A percentile compares a stretch with the other conserved stretches of the same genome.
phyloP scores from a whole-genome alignment of 2,888 invertebrate species.

The Lasioglossum marginatum region DNA sequence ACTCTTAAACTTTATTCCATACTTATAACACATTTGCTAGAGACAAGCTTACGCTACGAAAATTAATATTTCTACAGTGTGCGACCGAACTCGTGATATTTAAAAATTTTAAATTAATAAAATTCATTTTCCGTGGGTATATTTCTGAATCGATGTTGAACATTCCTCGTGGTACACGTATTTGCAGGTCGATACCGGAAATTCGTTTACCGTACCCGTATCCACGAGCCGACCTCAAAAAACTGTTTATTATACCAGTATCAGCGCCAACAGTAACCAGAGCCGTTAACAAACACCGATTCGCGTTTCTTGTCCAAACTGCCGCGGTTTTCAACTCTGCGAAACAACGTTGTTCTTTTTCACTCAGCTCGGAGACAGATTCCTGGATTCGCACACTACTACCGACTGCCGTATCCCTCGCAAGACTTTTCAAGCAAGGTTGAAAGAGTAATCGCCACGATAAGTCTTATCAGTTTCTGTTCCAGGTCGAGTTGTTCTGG shows the following conservation, averaged over 20 bases:
- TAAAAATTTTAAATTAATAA: fast-evolving
- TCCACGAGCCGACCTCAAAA: background rate
- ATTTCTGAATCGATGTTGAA: background rate
- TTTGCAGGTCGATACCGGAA: background rate
- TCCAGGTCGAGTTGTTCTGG: no score
- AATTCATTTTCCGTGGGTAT: background rate
- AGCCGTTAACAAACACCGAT: background rate
- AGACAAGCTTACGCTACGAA: background rate
- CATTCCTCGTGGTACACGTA: background rate
- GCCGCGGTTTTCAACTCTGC: no score
- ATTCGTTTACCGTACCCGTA: background rate
- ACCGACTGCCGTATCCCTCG: background rate
- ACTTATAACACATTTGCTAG: background rate
- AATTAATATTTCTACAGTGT: background rate
- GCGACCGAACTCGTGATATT: background rate
- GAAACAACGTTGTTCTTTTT: background rate
- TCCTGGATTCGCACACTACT: background rate
- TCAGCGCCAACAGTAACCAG: background rate
- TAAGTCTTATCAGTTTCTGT: background rate
- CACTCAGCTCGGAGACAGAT: no score
- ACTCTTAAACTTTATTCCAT: background rate
- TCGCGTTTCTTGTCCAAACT: background rate
- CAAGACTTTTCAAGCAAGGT: background rate
- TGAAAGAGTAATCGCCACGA: background rate
- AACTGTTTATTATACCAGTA: background rate